A percentile compares a stretch with the other conserved stretches of the same genome.
Conservation (phyloP, 1,140 invertebrate species). For the Zaprionus africanus region DNA sequence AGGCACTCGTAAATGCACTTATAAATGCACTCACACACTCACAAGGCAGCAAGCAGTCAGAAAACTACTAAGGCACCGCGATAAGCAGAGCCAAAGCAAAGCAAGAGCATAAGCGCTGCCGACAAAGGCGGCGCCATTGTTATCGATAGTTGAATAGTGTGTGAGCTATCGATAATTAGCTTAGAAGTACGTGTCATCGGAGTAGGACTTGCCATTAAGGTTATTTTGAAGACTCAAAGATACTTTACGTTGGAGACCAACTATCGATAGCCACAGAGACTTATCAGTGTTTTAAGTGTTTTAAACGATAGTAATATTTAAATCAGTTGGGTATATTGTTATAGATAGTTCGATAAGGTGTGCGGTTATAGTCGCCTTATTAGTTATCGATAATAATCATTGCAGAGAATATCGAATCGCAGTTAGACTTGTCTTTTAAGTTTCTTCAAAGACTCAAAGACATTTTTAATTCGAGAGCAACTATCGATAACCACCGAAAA, state of each 20-base stretch:
- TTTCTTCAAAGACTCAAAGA: too few species aligned
- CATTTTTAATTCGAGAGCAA: too few species aligned
- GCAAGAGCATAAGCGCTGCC: not conserved
- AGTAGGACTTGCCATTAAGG: not conserved
- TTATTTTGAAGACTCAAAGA: not conserved
- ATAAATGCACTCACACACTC: constrained; percentile 9
- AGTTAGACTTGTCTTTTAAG: too few species aligned
- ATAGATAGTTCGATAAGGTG: too few species aligned
- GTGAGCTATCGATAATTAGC: not conserved
- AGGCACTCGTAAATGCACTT: not conserved
- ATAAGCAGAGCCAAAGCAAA: not conserved
- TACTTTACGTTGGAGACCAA: not conserved
- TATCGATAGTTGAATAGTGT: constrained; percentile 22
- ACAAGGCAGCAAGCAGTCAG: not conserved
- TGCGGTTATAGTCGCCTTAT: too few species aligned
- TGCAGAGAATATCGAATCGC: too few species aligned
- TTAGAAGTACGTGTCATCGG: not conserved
- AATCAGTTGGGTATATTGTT: too few species aligned
- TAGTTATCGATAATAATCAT: too few species aligned
- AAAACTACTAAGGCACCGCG: not conserved
- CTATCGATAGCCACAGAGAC: not conserved
- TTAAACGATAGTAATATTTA: too few species aligned
- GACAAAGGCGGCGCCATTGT: constrained; percentile 18
- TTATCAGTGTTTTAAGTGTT: too few species aligned
- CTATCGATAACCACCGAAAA: too few species aligned